phyloP scores from a whole-genome alignment of 2,888 invertebrate species.

The Eupithecia subfuscata region DNA sequence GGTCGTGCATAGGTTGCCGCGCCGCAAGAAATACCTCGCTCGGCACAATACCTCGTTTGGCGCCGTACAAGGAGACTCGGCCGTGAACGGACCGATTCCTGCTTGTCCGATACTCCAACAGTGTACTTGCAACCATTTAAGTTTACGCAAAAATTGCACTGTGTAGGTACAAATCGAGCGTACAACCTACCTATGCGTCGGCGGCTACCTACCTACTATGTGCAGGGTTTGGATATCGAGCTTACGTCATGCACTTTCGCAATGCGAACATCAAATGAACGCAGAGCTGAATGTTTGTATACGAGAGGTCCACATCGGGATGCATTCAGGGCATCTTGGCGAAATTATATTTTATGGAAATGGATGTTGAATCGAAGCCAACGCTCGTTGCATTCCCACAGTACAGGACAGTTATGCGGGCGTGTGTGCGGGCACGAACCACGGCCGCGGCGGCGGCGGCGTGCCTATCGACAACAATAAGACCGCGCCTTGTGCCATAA shows the following conservation, averaged over 20 bases:
- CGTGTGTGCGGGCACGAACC: constrained; percentile 67
- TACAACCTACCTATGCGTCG: constrained; percentile 30
- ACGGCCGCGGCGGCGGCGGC: constrained; percentile 53
- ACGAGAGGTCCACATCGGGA: constrained; percentile 62
- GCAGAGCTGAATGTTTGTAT: constrained; percentile 44
- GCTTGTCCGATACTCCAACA: constrained; percentile 63
- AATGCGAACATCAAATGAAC: constrained; percentile 54
- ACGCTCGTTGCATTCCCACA: constrained; percentile 70
- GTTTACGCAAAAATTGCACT: constrained; percentile 58
- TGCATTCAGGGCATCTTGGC: constrained; percentile 65
- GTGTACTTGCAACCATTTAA: constrained; percentile 58
- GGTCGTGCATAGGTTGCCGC: constrained; percentile 76
- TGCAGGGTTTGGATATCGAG: constrained; percentile 41
- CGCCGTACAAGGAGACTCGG: constrained; percentile 70
- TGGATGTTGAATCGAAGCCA: constrained; percentile 78
- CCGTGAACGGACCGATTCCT: constrained; percentile 68
- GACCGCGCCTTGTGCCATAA: constrained; percentile 79
- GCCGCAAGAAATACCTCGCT: constrained; percentile 75
- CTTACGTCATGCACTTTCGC: constrained; percentile 58
- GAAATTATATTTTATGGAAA: constrained; percentile 80
- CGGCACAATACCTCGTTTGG: constrained; percentile 75
- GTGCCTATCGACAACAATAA: constrained; percentile 78
- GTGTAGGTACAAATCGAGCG: constrained; percentile 49
- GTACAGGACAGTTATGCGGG: constrained; percentile 72
- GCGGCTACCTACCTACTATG: constrained; percentile 28